Evolutionary conservation across 2,797 vertebrate genomes (phyloP).

Genomic region (Gephyroberyx darwinii): DNA sequence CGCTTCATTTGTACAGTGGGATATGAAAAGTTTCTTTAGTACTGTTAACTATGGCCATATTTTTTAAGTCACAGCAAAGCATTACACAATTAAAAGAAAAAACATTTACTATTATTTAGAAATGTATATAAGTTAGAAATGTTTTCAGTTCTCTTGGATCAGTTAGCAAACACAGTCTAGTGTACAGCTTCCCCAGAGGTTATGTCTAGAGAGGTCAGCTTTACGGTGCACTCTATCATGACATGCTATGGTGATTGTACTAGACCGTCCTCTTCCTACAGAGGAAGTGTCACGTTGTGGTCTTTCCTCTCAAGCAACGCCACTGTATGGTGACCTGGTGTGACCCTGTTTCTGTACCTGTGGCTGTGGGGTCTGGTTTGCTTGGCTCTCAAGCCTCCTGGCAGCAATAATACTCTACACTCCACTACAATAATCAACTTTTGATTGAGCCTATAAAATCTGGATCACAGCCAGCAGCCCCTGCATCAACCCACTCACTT

Average conservation of each 20-base stretch:
- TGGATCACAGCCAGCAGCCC: slow-evolving; percentile 60
- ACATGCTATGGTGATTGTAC: not conserved
- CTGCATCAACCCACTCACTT: slow-evolving; percentile 65
- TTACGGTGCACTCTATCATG: not conserved
- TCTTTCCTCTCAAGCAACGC: not conserved
- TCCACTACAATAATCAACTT: slow-evolving; percentile 71
- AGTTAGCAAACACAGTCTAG: not conserved
- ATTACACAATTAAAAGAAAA: not conserved
- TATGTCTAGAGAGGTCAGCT: not conserved
- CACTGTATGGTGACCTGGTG: slow-evolving; percentile 13
- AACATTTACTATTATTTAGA: not conserved
- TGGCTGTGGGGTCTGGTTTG: slow-evolving; percentile 51
- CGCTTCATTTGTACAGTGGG: slow-evolving; percentile 56
- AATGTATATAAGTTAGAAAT: not conserved
- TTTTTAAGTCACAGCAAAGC: not conserved
- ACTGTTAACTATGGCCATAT: not conserved
- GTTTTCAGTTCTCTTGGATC: not conserved
- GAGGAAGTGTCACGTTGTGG: not conserved
- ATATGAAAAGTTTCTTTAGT: slow-evolving; percentile 11
- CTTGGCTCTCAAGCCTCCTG: slow-evolving; percentile 39
- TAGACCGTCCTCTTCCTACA: not conserved
- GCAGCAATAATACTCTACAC: slow-evolving; percentile 39
- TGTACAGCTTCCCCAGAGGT: not conserved
- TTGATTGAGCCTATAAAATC: slow-evolving; percentile 73
- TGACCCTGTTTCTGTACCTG: slow-evolving; percentile 19